A percentile compares a stretch with the other conserved stretches of the same genome.
Evolutionary conservation across 2,113 vertebrate species (phyloP).

Genomic region (Aegotheles bennettii): DNA sequence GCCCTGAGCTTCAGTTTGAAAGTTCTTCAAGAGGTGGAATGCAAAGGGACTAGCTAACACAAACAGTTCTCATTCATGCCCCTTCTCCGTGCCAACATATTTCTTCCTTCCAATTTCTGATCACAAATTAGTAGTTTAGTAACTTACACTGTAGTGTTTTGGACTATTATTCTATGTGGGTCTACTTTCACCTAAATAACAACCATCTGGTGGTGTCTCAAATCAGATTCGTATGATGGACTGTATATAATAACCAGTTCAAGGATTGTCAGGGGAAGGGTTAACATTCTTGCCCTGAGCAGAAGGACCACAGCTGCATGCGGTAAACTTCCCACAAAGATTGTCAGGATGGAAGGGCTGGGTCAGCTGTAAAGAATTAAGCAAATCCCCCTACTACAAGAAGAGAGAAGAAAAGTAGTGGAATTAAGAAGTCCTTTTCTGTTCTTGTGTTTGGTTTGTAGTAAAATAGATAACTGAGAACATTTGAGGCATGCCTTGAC

Average conservation of each 20-base stretch:
- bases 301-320: conserved; percentile 39
- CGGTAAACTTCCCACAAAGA: conserved; percentile 28
- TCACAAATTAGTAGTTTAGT: conserved; percentile 39
- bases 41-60: not conserved
- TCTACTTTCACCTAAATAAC: conserved; percentile 46
- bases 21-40: not conserved
- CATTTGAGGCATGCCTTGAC: not conserved
- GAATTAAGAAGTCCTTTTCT: conserved; percentile 31
- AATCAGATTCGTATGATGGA: conserved; percentile 7
- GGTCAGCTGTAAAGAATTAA: conserved; percentile 65
- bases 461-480: conserved; percentile 35
- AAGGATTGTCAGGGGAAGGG: conserved; percentile 56
- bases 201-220: conserved; percentile 50
- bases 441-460: not conserved
- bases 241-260: conserved; percentile 41
- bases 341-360: conserved; percentile 41
- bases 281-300: conserved; percentile 57
- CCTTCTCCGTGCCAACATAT: conserved; percentile 12
- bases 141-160: conserved; percentile 10
- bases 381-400: conserved; percentile 47
- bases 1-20: not conserved
- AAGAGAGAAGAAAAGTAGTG: conserved; percentile 13
- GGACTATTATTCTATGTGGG: not conserved
- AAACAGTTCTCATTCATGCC: not conserved
- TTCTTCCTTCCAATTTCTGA: conserved; percentile 26